Base-by-base conservation (phyloP, 2,797 vertebrate genomes). In the Pseudopleuronectes americanus region DNA sequence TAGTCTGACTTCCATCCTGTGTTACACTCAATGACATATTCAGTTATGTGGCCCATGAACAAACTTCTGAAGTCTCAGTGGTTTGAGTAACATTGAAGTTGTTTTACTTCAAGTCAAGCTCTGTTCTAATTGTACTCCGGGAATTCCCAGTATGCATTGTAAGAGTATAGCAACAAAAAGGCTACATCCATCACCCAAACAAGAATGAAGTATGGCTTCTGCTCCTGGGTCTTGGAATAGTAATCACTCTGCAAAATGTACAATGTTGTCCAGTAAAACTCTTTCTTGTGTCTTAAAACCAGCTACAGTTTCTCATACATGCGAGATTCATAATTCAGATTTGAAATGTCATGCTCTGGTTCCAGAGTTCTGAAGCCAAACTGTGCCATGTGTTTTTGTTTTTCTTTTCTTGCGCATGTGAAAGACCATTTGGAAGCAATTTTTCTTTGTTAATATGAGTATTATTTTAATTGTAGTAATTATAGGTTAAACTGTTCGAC, bases 381-480 rank as follows among this genome's bases (percentile, higher is more conserved):
- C 80, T 51, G 28, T 87, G 75, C 81, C 85, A 88, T 92, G 69
- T 91, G 89, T 83, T 89, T 89, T 82, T 81, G 59, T 85, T 91
- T 91, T 91, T 90, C 84, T 85, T 80, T 76, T 86, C 84, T 71
- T 79, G 84, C 69, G 54, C 90, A 87, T 88, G 84, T 70, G 84
- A 83, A 84, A 68, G 78, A 76, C 74, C 94, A 94, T 95, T 93
- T 94, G 94, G 94, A 95, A 95, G 89, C 92, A 92, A 94, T 95
- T 93, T 93, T 86, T 86, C 85, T 92, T 90, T 92, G 92, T 95
- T 95, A 94, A 94, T 92, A 93, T 92, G 91, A 92, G 89, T 92
- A 93, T 95, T 93, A 94, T 93, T 92, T 93, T 91, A 94, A 94
- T 94, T 94, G 92, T 92, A 24, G 92, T 91, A 94, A 95, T 94